Evolutionary conservation across 2,797 vertebrate species (phyloP).

Genomic region (Sebastes hopkinsi): DNA sequence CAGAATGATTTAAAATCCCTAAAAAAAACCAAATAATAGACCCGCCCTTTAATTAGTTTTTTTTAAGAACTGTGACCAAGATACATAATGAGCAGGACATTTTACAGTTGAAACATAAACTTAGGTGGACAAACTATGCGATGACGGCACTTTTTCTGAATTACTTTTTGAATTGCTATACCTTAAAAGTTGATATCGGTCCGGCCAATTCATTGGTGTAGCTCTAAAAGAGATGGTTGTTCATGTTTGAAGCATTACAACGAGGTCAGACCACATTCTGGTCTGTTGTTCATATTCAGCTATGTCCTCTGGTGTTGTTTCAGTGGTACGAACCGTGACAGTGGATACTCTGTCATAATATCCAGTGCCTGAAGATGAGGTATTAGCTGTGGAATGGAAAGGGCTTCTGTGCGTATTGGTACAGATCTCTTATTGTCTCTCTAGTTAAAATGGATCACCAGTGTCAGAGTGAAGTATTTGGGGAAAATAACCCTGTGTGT

Average conservation of each 20-base stretch:
- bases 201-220: not conserved
- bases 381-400: not conserved
- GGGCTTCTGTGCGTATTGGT: not conserved
- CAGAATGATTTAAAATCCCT: no score
- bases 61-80: no score
- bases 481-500: not conserved
- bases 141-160: not conserved
- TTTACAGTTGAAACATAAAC: not conserved
- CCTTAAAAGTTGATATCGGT: not conserved
- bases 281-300: not conserved
- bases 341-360: not conserved
- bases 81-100: not conserved
- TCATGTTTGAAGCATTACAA: not conserved
- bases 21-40: no score
- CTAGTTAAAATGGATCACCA: not conserved
- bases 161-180: not conserved
- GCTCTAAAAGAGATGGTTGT: not conserved
- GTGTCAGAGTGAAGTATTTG: not conserved
- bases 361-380: not conserved
- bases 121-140: not conserved
- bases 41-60: no score
- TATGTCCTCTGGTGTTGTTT: not conserved
- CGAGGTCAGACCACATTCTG: not conserved
- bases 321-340: not conserved
- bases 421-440: constrained; percentile 10